phyloP scores from a whole-genome alignment of 2,888 invertebrate species.

The Ichneumon xanthorius region DNA sequence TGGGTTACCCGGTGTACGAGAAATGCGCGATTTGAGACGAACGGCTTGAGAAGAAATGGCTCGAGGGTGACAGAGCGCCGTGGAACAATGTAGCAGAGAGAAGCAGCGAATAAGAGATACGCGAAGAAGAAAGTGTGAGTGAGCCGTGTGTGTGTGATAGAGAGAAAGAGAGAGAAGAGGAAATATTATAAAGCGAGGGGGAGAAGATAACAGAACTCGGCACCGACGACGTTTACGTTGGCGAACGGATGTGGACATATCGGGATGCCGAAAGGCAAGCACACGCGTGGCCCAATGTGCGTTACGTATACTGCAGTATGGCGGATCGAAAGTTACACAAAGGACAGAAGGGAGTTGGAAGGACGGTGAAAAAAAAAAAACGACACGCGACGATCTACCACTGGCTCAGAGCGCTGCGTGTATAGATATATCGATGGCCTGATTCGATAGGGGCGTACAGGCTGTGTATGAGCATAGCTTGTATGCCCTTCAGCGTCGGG shows the following conservation, averaged over 20 bases:
- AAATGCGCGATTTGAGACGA: constrained; percentile 24
- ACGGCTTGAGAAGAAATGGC: not conserved
- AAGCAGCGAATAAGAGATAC: constrained; percentile 1
- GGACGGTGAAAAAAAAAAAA: constrained; percentile 24
- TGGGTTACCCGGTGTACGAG: constrained; percentile 3
- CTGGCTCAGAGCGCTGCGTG: not conserved
- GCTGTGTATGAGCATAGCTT: too few species aligned
- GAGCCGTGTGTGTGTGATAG: too few species aligned
- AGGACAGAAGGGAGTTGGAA: constrained; percentile 49
- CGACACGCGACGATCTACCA: constrained; percentile 68
- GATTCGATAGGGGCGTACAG: too few species aligned
- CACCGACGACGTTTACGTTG: constrained; percentile 46
- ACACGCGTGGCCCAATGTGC: constrained; percentile 51
- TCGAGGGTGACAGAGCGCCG: not conserved
- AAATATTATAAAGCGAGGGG: constrained; percentile 31
- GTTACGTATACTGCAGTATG: constrained; percentile 49
- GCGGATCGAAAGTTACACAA: constrained; percentile 73
- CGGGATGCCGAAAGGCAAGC: constrained; percentile 60
- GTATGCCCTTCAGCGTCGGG: too few species aligned
- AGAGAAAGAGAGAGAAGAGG: constrained; percentile 7
- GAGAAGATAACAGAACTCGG: constrained; percentile 33
- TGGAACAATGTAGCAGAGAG: not conserved
- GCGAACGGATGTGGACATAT: constrained; percentile 73
- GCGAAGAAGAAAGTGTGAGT: not conserved
- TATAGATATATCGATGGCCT: not conserved